A percentile compares a stretch with the other conserved stretches of the same genome.
Evolutionary conservation across 2,113 vertebrate genomes (phyloP).

Genomic region (Python bivittatus): DNA sequence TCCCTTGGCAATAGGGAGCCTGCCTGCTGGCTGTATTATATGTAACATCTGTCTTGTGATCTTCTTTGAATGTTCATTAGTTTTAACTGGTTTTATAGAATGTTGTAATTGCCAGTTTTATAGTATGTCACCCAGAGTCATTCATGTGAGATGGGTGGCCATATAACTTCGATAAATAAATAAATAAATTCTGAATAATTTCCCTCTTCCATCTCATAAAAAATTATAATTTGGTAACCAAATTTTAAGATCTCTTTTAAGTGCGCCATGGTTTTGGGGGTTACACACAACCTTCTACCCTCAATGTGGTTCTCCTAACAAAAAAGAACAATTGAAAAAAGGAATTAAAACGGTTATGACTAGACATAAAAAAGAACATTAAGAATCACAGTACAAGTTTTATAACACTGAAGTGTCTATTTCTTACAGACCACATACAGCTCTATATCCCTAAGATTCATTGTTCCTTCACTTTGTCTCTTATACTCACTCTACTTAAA

Average conservation of each 20-base stretch:
- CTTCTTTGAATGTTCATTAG: background rate
- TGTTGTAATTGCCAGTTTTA: background rate
- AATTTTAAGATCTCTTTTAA: background rate
- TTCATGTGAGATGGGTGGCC: background rate
- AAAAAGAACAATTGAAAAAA: background rate
- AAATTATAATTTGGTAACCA: background rate
- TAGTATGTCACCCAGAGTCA: background rate
- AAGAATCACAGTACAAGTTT: background rate
- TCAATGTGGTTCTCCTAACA: background rate
- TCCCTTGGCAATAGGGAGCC: background rate
- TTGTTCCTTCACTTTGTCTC: background rate
- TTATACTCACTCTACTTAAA: background rate
- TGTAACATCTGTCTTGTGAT: background rate
- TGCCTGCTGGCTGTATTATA: background rate
- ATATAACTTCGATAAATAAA: background rate
- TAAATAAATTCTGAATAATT: background rate
- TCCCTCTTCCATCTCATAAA: background rate
- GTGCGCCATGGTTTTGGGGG: background rate
- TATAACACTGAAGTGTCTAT: background rate
- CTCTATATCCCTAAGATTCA: background rate
- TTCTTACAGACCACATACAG: background rate
- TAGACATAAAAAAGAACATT: background rate
- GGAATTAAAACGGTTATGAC: background rate
- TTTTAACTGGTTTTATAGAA: background rate
- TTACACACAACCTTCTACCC: background rate